These are phyloP conservation scores for Lithosia quadra DNA, from an alignment of 2,888 invertebrate genomes.

Conservation along the genomic window DNA sequence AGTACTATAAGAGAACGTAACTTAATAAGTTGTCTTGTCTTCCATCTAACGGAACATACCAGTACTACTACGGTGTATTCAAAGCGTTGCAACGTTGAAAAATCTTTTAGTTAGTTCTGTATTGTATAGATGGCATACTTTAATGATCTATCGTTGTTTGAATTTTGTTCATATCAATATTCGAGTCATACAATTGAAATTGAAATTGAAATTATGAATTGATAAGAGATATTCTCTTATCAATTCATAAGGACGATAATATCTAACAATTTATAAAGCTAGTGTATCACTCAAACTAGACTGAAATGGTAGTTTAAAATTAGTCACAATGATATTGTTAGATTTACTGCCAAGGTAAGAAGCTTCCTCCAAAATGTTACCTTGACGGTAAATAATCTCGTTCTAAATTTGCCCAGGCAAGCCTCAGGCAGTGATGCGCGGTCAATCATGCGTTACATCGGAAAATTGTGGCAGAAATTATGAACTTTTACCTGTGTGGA, in stretches of 20 bases:
- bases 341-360: background rate
- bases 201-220: too few species aligned
- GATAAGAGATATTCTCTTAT: too few species aligned
- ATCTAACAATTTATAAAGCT: background rate
- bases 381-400: slow-evolving; percentile 1
- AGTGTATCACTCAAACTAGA: background rate
- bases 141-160: background rate
- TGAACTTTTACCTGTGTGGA: background rate
- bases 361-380: slow-evolving; percentile 16
- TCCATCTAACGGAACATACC: slow-evolving; percentile 11
- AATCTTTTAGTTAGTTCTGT: slow-evolving; percentile 7
- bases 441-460: background rate
- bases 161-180: too few species aligned
- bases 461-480: background rate
- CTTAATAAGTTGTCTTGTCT: background rate
- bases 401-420: background rate
- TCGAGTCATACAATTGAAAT: too few species aligned
- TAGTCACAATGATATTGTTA: slow-evolving; percentile 1
- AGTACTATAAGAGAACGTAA: background rate
- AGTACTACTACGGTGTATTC: background rate
- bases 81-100: background rate
- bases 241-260: background rate
- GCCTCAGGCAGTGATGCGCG: background rate
- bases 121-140: slow-evolving; percentile 14
- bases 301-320: background rate